Percentiles rank a stretch among this genome's conserved stretches.
Evolutionary conservation across 64 coral and sea anemone genomes (phyloP).

Genomic region (Montipora cactus): DNA sequence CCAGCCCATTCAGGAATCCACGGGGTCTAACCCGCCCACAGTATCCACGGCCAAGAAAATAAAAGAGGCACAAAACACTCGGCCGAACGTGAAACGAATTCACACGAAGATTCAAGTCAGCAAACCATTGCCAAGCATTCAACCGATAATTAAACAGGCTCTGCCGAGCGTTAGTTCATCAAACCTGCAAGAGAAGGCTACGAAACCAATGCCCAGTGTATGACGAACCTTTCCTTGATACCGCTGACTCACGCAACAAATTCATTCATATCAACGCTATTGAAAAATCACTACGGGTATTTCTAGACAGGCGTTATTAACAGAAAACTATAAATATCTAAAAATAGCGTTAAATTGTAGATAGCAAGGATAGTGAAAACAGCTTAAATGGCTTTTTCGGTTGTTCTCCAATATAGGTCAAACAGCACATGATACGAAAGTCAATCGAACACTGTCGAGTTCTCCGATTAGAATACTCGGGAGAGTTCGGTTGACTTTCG

Average conservation of each 20-base stretch:
- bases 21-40: not conserved
- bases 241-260: no score
- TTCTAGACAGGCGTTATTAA: no score
- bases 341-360: no score
- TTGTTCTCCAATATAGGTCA: not conserved
- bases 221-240: not conserved
- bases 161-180: constrained; percentile 5
- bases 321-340: no score
- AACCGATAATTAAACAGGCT: constrained; percentile 6
- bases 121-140: not conserved
- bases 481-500: constrained; percentile 4
- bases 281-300: no score
- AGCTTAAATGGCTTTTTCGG: no score
- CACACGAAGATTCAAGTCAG: not conserved
- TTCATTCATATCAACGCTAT: no score
- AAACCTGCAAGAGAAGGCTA: not conserved
- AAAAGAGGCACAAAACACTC: not conserved
- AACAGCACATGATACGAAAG: not conserved
- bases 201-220: not conserved
- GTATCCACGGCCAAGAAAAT: not conserved
- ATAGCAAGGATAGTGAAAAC: no score
- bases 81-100: not conserved
- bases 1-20: not conserved
- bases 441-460: constrained; percentile 5
- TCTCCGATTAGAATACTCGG: not conserved